A percentile compares a stretch with the other conserved stretches of the same genome.
Evolutionary conservation across 2,797 vertebrate genomes (phyloP).

Genomic region (Lutjanus campechanus): DNA sequence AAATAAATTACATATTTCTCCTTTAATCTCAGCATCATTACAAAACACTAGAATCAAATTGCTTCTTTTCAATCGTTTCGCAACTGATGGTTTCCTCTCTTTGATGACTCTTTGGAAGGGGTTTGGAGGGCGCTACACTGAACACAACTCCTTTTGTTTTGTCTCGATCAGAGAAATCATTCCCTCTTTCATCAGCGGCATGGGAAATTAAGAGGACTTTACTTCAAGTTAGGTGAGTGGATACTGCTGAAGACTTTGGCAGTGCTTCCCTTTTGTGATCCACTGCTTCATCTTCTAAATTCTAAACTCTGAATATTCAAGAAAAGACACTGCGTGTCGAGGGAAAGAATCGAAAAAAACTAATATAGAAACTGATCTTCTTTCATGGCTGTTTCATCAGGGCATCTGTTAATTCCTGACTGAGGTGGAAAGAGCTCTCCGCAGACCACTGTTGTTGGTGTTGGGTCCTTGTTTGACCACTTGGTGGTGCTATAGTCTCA

Average conservation of each 20-base stretch:
- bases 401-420: conserved; percentile 62
- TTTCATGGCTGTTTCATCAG: conserved; percentile 72
- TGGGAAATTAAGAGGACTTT: conserved; percentile 59
- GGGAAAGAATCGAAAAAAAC: conserved; percentile 6
- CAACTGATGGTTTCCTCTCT: conserved; percentile 35
- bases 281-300: conserved; percentile 20
- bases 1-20: no score
- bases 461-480: conserved; percentile 76
- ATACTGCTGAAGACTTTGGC: conserved; percentile 48
- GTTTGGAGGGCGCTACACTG: conserved; percentile 34
- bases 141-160: conserved; percentile 36
- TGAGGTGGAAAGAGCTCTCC: conserved; percentile 52
- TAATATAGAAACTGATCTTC: conserved; percentile 39
- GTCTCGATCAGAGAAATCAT: conserved; percentile 19
- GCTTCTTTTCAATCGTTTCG: conserved; percentile 25
- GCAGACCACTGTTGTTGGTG: conserved; percentile 45
- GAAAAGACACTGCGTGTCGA: background rate
- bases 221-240: conserved; percentile 49
- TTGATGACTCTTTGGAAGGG: conserved; percentile 63
- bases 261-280: conserved; percentile 21
- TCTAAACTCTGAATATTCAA: conserved; percentile 31
- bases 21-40: conserved; percentile 24
- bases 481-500: conserved; percentile 83
- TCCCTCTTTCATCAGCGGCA: conserved; percentile 31
- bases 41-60: conserved; percentile 20